Base-by-base conservation (phyloP, 1,140 invertebrate genomes). In the Pachypeltis micranthus region DNA sequence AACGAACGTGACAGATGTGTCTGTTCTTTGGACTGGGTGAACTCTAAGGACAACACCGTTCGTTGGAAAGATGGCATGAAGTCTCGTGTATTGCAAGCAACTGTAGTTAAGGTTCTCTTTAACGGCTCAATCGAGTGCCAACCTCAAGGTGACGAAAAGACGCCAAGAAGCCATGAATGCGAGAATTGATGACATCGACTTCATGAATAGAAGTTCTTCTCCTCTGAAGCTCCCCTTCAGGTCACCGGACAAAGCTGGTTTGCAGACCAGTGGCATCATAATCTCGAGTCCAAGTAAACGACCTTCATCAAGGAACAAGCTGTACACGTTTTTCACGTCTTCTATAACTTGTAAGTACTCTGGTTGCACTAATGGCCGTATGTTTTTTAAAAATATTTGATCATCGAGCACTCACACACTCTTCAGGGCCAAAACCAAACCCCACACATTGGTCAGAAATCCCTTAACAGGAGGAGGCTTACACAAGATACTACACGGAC, bases 161-260 rank as follows among this genome's bases (percentile, higher is more conserved):
- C 0, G 96, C 96, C 1, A 99, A 77, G 71, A 98, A 99, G 0
- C 96, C 97, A 73, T 98, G 94, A 0, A 93, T 96, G 67, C 95
- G 79, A 54, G 91, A 94, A 71, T 98, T 98, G 70, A 98, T 98
- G 0, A 98, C 96, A 75, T 99, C 96, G 60, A 99, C 91, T 74
- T 99, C 96, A 73, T 99, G 96, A n/a, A 99, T 76, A 0, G 92
- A 95, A 0, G 98, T 94, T 74, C 98, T 97, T n/a, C 96, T 81
- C 72, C 98, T 99, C 77, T 98, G 95, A 7, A 99, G 76, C 79
- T 99, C 96, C 0, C 96, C 96, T 71, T 98, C 95, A 0, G 96
- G 96, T 76, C 95, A 98, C 67, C 98, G 95, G 0, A 99, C 93
- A 78, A 98, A 59, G 64, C 70, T 86, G 0, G 87, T 88, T 76